These are phyloP conservation scores for Spisula subtruncata DNA, from an alignment of 2,888 invertebrate species.

Conservation along the genomic window DNA sequence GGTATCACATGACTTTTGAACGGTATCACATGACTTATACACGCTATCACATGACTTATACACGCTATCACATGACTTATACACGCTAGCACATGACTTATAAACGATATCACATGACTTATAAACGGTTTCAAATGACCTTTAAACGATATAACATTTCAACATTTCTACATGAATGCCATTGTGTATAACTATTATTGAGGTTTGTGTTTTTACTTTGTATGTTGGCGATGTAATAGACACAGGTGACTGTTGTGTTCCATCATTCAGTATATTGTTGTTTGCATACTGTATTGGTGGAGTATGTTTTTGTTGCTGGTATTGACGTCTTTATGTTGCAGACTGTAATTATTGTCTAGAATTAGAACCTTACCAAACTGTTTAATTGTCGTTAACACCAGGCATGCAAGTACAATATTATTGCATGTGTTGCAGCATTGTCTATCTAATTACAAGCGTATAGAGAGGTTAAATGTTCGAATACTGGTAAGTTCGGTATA, in stretches of 20 bases:
- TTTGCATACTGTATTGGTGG: not conserved
- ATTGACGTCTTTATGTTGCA: conserved; percentile 3
- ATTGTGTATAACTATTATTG: not conserved
- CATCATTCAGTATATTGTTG: not conserved
- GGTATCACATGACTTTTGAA: too few species aligned
- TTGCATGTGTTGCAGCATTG: not conserved
- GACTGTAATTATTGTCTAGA: not conserved
- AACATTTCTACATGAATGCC: too few species aligned
- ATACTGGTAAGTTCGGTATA: too few species aligned
- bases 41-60: too few species aligned
- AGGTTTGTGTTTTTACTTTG: not conserved
- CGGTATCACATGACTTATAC: too few species aligned
- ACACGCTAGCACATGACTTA: too few species aligned
- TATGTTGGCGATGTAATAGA: not conserved
- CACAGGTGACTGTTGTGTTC: conserved; percentile 7
- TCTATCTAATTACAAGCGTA: too few species aligned
- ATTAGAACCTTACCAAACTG: not conserved
- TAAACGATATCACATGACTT: too few species aligned
- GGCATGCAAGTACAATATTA: not conserved
- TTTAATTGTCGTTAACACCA: not conserved
- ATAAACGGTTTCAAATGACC: too few species aligned
- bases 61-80: too few species aligned
- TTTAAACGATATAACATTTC: too few species aligned
- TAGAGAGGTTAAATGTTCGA: too few species aligned
- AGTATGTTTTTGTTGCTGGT: not conserved